These are phyloP conservation scores for Chymomyza procnemis DNA, from an alignment of 2,888 invertebrate species.

Conservation along the genomic window DNA sequence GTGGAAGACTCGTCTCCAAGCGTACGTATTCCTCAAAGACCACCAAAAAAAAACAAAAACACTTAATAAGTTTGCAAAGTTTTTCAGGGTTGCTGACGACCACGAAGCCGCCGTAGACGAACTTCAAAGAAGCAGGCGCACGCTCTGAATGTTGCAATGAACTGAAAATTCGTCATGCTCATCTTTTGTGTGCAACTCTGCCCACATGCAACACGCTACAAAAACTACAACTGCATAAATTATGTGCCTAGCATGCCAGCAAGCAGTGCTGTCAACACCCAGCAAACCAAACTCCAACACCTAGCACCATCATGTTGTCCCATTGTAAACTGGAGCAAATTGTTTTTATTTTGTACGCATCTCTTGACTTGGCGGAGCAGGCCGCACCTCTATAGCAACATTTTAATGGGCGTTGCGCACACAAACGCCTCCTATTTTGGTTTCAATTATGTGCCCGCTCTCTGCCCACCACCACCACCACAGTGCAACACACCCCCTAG, in stretches of 20 bases:
- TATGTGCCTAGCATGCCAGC: slow-evolving; percentile 39
- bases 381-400: slow-evolving; percentile 9
- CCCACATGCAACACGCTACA: neutral
- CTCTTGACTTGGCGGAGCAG: slow-evolving; percentile 21
- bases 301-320: slow-evolving; percentile 20
- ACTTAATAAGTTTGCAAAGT: slow-evolving; percentile 1
- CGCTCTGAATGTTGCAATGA: slow-evolving; percentile 8
- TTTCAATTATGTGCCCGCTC: neutral
- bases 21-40: neutral
- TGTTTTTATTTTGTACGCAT: slow-evolving; percentile 43
- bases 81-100: neutral
- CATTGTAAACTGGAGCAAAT: slow-evolving; percentile 64
- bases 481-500: neutral
- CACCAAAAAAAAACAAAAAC: neutral
- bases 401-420: slow-evolving; percentile 40
- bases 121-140: slow-evolving; percentile 9
- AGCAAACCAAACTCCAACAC: neutral
- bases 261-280: slow-evolving; percentile 60
- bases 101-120: neutral
- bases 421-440: slow-evolving; percentile 40
- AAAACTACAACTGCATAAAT: slow-evolving; percentile 57
- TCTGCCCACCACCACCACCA: neutral
- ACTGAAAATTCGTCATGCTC: slow-evolving; percentile 41
- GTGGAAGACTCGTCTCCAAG: neutral
- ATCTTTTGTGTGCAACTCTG: slow-evolving; percentile 5